Conservation (phyloP, 30 jellyfish, hydroid and myxozoan species). For the Aurelia coerulea region DNA sequence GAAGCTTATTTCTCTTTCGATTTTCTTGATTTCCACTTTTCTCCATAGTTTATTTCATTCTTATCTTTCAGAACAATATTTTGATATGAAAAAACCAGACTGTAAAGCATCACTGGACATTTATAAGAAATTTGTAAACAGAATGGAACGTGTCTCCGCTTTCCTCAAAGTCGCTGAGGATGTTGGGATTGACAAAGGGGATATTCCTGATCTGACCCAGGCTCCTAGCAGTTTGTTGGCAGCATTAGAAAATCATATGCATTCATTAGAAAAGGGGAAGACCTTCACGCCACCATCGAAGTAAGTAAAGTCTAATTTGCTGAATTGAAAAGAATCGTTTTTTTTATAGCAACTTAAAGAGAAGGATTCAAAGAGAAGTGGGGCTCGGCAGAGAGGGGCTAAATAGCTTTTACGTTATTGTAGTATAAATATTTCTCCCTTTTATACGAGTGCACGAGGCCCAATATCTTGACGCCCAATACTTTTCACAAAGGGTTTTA, state of each 20-base stretch:
- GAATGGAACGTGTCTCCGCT: conserved; percentile 97
- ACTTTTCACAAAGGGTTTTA: too few relatives aligned
- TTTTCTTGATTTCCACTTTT: too few relatives aligned
- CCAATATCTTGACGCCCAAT: too few relatives aligned
- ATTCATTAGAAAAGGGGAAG: conserved; percentile 92
- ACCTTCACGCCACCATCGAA: conserved; percentile 76
- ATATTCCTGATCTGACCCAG: conserved; percentile 94
- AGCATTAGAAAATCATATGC: conserved; percentile 86
- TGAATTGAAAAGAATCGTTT: too few relatives aligned
- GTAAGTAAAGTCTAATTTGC: conserved; percentile 32
- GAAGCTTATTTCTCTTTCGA: too few relatives aligned
- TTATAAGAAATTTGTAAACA: conserved; percentile 84
- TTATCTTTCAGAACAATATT: conserved; percentile 77
- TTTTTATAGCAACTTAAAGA: too few relatives aligned
- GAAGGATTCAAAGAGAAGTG: too few relatives aligned
- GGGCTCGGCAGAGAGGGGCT: too few relatives aligned
- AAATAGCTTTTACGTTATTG: too few relatives aligned
- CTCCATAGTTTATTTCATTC: too few relatives aligned
- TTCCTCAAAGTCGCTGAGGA: conserved; percentile 92
- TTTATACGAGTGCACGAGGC: too few relatives aligned
- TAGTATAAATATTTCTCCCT: too few relatives aligned
- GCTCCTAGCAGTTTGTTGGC: conserved; percentile 91
- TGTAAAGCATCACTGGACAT: conserved; percentile 88
- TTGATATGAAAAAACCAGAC: conserved; percentile 92
- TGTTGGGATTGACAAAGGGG: conserved; percentile 97